Base-by-base conservation (phyloP, 2,888 invertebrate genomes). In the Polylopha cassiicola region DNA sequence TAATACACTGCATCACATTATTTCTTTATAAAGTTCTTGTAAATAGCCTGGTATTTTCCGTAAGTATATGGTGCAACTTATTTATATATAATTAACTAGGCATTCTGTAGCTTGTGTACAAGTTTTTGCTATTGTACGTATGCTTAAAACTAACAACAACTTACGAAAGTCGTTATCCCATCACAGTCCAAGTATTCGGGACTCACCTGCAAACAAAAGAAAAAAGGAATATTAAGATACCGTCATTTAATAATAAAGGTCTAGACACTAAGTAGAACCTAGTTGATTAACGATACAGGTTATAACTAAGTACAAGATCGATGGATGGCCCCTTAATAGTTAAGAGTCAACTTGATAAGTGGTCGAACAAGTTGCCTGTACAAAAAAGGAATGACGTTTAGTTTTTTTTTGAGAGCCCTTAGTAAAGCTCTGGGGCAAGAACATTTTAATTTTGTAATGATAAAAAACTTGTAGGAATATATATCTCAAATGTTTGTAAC, bases 121-220 rank as follows among this genome's bases (percentile, higher is more conserved):
- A n/a, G n/a, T n/a, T n/a, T n/a, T n/a, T n/a, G n/a, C n/a, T n/a
- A n/a, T n/a, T n/a, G n/a, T n/a, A n/a, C n/a, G n/a, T 29, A 29
- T 24, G 39, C 26, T 27, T 18, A 31, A 14, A 22, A 33, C 13
- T 22, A 22, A 34, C 46, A 36, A 36, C 36, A 55, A 71, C 71
- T 71, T 62, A 71, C 69, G 42, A 58, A 46, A 37, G 53, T 33
- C 29, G 47, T 42, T 43, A 57, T 45, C 55, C 53, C 71, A 55
- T 43, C 59, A 58, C 68, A 60, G 49, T 55, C 47, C 53, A 62
- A 50, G 56, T 57, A 65, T 52, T 77, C 68, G 38, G 69, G 60
- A 65, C 77, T 77, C 63, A 82, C 80, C 79, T 79, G 73, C 13
- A 60, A 73, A 65, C 60, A 61, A 61, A 53, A 47, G 50, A 55